A percentile compares a stretch with the other conserved stretches of the same genome.
phyloP scores from a whole-genome alignment of 2,888 invertebrate genomes.

The Villa cingulata region DNA sequence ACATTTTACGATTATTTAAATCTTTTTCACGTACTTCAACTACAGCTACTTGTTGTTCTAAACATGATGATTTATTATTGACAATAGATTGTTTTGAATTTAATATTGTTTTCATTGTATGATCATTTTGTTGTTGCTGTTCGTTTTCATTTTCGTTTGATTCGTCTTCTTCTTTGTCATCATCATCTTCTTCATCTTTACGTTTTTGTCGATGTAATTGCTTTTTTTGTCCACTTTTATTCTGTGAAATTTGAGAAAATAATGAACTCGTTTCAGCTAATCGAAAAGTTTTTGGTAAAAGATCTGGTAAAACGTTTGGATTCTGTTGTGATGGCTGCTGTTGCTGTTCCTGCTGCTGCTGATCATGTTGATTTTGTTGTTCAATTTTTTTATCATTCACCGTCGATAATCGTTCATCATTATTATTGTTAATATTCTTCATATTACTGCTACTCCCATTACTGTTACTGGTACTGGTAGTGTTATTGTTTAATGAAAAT shows the following conservation, averaged over 20 bases:
- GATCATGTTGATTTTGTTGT: too few relatives aligned
- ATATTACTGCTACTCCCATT: too few relatives aligned
- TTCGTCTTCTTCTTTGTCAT: constrained; percentile 21
- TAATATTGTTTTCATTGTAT: background rate
- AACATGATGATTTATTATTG: constrained; percentile 15
- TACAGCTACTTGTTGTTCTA: constrained; percentile 38
- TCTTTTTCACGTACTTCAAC: constrained; percentile 58
- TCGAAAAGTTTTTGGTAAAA: constrained; percentile 47
- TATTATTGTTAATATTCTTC: constrained; percentile 17
- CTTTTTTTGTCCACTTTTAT: constrained; percentile 22
- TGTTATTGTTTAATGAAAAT: constrained; percentile 13
- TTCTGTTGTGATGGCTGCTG: constrained; percentile 16
- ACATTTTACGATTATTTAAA: constrained; percentile 50
- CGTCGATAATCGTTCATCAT: constrained; percentile 19
- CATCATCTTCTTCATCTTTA: constrained; percentile 17
- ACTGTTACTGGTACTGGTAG: too few relatives aligned
- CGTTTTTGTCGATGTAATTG: too few relatives aligned
- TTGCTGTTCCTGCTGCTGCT: constrained; percentile 11
- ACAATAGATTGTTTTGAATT: constrained; percentile 2
- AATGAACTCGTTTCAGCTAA: constrained; percentile 52
- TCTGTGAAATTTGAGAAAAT: constrained; percentile 52
- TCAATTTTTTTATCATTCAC: too few relatives aligned
- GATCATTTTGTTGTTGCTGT: background rate
- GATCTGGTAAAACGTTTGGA: constrained; percentile 35
- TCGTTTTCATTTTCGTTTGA: constrained; percentile 15